These are phyloP conservation scores for Penaeus japonicus DNA, from an alignment of 1,140 invertebrate species.

Conservation along the genomic window DNA sequence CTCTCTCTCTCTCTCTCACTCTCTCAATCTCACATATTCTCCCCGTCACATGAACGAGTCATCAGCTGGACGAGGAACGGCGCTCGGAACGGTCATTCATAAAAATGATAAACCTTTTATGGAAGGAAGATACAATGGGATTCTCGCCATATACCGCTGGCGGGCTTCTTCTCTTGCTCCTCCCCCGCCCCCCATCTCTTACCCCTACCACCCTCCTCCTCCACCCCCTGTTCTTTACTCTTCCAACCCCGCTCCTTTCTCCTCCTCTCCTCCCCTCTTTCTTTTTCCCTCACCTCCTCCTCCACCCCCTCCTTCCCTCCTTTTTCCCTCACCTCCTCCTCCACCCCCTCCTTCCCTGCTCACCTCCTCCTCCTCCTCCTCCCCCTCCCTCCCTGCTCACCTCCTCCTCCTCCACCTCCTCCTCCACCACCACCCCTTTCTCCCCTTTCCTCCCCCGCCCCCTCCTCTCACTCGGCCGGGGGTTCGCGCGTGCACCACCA, in stretches of 20 bases:
- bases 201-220: background rate
- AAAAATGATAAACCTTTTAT: too few relatives aligned
- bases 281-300: background rate
- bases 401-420: background rate
- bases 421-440: background rate
- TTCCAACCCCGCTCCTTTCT: background rate
- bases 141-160: too few relatives aligned
- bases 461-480: background rate
- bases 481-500: too few relatives aligned
- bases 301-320: background rate
- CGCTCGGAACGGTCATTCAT: too few relatives aligned
- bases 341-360: background rate
- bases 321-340: background rate
- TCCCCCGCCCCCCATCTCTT: background rate
- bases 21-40: background rate
- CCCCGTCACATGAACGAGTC: too few relatives aligned
- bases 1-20: background rate
- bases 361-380: background rate
- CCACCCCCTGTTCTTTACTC: background rate
- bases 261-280: background rate
- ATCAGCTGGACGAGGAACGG: too few relatives aligned
- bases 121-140: too few relatives aligned
- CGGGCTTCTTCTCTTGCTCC: background rate
- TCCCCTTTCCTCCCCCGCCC: background rate
- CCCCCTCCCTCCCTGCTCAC: background rate